phyloP scores from a whole-genome alignment of 2,888 invertebrate genomes.

The Orthosia cruda region DNA sequence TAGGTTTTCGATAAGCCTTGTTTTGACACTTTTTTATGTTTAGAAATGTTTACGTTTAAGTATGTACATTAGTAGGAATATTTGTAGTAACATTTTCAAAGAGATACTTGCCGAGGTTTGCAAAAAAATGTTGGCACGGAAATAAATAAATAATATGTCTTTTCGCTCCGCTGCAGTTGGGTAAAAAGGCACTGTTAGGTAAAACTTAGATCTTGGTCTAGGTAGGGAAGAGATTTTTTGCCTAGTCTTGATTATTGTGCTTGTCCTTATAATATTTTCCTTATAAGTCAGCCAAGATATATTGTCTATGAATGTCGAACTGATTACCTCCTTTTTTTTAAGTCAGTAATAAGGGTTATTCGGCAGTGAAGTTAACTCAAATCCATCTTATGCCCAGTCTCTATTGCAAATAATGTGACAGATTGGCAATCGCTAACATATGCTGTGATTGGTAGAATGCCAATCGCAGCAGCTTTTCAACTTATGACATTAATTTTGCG shows the following conservation, averaged over 20 bases:
- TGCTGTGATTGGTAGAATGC: too few species aligned
- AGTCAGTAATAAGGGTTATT: too few species aligned
- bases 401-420: too few species aligned
- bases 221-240: too few species aligned
- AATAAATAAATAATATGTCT: not conserved
- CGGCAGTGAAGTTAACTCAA: too few species aligned
- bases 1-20: constrained; percentile 5
- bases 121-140: not conserved
- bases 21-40: not conserved
- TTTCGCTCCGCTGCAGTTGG: too few species aligned
- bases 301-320: not conserved
- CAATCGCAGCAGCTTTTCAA: too few species aligned
- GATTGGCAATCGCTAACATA: too few species aligned
- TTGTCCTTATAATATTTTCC: constrained; percentile 36
- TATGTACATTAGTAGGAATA: not conserved
- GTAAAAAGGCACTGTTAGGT: too few species aligned
- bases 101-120: not conserved
- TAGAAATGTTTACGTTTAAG: not conserved
- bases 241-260: not conserved
- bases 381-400: not conserved
- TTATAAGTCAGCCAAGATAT: constrained; percentile 26
- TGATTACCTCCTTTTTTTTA: too few species aligned
- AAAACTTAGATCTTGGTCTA: too few species aligned
- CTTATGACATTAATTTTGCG: too few species aligned
- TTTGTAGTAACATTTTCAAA: not conserved